phyloP scores from a whole-genome alignment of 2,113 vertebrate species.

The Epinephelus cyanopodus region DNA sequence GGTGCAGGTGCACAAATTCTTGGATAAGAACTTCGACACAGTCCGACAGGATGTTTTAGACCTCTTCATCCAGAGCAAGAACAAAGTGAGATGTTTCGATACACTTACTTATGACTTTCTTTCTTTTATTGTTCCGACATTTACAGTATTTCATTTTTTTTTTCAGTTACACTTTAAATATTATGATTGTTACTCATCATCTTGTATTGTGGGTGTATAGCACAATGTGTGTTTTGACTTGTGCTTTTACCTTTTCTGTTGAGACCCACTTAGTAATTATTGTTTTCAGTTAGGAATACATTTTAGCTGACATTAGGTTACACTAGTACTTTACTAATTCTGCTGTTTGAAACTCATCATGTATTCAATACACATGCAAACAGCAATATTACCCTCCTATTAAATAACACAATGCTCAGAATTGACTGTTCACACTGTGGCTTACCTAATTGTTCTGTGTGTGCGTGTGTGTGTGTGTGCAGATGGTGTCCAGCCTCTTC shows the following conservation, averaged over 20 bases:
- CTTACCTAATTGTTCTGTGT: not conserved
- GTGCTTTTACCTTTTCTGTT: not conserved
- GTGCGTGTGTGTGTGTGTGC: not conserved
- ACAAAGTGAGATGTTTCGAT: conserved; percentile 84
- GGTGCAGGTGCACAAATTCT: conserved; percentile 93
- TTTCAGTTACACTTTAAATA: not conserved
- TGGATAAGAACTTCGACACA: conserved; percentile 97
- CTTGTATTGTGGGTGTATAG: not conserved
- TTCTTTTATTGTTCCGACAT: not conserved
- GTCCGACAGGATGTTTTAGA: conserved; percentile 97
- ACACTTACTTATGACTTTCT: not conserved
- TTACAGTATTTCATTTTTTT: not conserved
- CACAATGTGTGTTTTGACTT: not conserved
- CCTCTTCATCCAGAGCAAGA: conserved; percentile 92
- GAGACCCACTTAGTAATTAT: not conserved
- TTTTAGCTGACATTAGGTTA: not conserved
- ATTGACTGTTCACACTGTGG: not conserved
- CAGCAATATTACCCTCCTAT: not conserved
- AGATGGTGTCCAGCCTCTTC: conserved; percentile 96
- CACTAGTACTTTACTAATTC: not conserved
- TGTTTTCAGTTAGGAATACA: not conserved
- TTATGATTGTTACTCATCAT: conserved; percentile 6
- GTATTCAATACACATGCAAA: not conserved
- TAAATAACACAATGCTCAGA: not conserved
- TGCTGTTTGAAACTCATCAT: not conserved